phyloP scores from a whole-genome alignment of 2,113 vertebrate species.

The Lycocorax pyrrhopterus region DNA sequence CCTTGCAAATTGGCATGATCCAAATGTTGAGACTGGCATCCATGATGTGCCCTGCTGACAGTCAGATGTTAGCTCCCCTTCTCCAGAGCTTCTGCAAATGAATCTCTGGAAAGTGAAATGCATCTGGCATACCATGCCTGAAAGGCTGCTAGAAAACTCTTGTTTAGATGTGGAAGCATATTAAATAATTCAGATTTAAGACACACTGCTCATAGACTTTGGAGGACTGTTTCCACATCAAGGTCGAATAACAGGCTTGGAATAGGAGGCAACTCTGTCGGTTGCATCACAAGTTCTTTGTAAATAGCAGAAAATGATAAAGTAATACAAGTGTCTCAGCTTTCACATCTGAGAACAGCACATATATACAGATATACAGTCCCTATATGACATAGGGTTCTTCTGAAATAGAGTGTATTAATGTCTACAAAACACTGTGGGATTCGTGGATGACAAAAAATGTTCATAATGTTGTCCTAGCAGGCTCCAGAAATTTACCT shows the following conservation, averaged over 20 bases:
- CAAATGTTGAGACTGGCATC: background rate
- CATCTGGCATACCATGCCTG: background rate
- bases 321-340: background rate
- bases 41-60: background rate
- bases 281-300: background rate
- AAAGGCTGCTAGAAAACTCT: background rate
- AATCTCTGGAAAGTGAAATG: background rate
- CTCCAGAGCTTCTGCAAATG: background rate
- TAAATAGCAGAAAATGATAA: background rate
- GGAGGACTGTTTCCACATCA: background rate
- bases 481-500: background rate
- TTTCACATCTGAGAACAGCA: background rate
- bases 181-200: background rate
- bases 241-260: background rate
- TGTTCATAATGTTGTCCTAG: background rate
- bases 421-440: background rate
- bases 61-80: background rate
- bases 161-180: background rate
- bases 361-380: background rate
- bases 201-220: background rate
- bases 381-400: background rate
- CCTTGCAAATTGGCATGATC: background rate
- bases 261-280: background rate
- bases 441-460: background rate
- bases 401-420: background rate